Percentiles rank a stretch among this genome's conserved stretches.
These are phyloP conservation scores for Oreochromis spilurus DNA, from an alignment of 2,113 vertebrate species.

Conservation along the genomic window DNA sequence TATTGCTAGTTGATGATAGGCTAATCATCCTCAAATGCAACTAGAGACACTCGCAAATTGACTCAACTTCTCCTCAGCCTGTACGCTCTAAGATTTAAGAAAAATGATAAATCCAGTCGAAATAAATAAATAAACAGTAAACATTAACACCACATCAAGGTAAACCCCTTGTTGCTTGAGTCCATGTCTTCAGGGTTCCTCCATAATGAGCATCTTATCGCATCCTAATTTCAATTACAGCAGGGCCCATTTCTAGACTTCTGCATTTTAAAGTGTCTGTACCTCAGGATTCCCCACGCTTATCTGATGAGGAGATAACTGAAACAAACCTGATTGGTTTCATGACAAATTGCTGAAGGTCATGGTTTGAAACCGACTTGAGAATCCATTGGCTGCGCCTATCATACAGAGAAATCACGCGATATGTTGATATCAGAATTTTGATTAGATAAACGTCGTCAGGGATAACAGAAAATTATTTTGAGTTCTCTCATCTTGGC, in stretches of 20 bases:
- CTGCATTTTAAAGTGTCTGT: constrained; percentile 48
- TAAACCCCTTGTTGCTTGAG: constrained; percentile 15
- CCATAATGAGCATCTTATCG: constrained; percentile 60
- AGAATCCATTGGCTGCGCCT: constrained; percentile 57
- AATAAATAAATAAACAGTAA: constrained; percentile 2
- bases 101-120: constrained; percentile 19
- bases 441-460: constrained; percentile 58
- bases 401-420: constrained; percentile 45
- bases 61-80: constrained; percentile 7
- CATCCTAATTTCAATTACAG: constrained; percentile 71
- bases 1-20: constrained; percentile 43
- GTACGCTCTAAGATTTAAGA: constrained; percentile 3
- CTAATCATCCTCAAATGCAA: constrained; percentile 44
- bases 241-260: constrained; percentile 52
- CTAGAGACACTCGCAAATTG: constrained; percentile 8
- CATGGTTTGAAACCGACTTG: constrained; percentile 47
- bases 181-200: constrained; percentile 22
- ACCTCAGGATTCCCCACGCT: constrained; percentile 55
- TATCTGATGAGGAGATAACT: constrained; percentile 60
- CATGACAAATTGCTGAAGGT: constrained; percentile 49
- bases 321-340: constrained; percentile 71
- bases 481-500: neutral
- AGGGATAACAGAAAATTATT: constrained; percentile 27
- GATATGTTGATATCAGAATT: constrained; percentile 45
- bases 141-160: constrained; percentile 39